Percentiles rank a stretch among this genome's conserved stretches.
Conservation (phyloP, 2,888 invertebrate genomes). For the Tachina grossa region DNA sequence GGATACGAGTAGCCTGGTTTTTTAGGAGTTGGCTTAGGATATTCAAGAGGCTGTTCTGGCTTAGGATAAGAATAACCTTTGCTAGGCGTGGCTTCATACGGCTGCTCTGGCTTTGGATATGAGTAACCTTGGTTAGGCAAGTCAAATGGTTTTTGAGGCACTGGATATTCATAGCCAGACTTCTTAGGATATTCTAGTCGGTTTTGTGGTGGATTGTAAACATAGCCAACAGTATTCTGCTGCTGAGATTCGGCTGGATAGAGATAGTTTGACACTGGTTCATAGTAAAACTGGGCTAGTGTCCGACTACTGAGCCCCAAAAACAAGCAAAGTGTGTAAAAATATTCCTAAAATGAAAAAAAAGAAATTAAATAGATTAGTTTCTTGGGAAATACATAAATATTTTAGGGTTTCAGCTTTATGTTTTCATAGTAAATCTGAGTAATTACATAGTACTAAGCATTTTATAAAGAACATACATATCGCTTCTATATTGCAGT, state of each 20-base stretch:
- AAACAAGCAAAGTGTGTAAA: conserved; percentile 73
- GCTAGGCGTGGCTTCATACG: conserved; percentile 52
- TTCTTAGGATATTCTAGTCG: conserved; percentile 50
- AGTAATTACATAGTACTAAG: too few relatives aligned
- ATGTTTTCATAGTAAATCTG: too few relatives aligned
- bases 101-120: conserved; percentile 54
- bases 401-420: not conserved
- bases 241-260: conserved; percentile 37
- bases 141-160: conserved; percentile 73
- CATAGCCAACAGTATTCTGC: conserved; percentile 53
- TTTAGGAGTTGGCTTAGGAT: conserved; percentile 61
- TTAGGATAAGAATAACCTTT: conserved; percentile 60
- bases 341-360: conserved; percentile 74
- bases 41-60: conserved; percentile 55
- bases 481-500: too few relatives aligned
- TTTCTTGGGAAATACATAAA: not conserved
- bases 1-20: conserved; percentile 73
- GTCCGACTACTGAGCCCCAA: conserved; percentile 71
- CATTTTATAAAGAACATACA: too few relatives aligned
- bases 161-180: conserved; percentile 76
- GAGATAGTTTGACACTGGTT: conserved; percentile 63
- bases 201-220: conserved; percentile 51
- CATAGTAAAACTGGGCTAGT: conserved; percentile 69
- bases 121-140: conserved; percentile 69
- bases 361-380: not conserved